Conservation (phyloP, 2,888 invertebrate genomes). For the Drosophila neoperkinsi region DNA sequence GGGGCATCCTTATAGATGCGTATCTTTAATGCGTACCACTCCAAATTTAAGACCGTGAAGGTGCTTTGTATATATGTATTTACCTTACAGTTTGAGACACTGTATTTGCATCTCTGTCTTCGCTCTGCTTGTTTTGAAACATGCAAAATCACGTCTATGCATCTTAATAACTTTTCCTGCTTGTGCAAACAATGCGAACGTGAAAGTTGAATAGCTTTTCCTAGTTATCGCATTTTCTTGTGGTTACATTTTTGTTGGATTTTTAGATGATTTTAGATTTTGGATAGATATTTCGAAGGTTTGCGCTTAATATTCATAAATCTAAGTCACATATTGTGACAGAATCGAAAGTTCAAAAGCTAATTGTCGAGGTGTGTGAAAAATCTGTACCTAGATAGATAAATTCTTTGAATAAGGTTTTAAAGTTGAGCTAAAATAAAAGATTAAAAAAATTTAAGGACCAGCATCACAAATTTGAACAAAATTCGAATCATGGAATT, state of each 20-base stretch:
- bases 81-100: neutral
- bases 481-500: neutral
- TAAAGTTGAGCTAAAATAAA: neutral
- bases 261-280: constrained; percentile 13
- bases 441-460: neutral
- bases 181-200: constrained; percentile 74
- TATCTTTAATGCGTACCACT: constrained; percentile 3
- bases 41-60: constrained; percentile 56
- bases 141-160: constrained; percentile 75
- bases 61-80: constrained; percentile 22
- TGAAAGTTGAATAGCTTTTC: constrained; percentile 72
- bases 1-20: neutral
- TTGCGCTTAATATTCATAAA: constrained; percentile 53
- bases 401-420: neutral
- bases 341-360: constrained; percentile 32
- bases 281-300: neutral
- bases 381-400: neutral
- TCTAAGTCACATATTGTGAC: constrained; percentile 47
- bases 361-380: neutral
- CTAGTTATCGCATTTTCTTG: constrained; percentile 48
- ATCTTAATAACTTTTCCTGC: constrained; percentile 78
- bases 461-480: neutral
- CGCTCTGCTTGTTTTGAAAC: constrained; percentile 50
- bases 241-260: constrained; percentile 16
- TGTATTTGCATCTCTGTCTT: constrained; percentile 14